Evolutionary conservation across 2,888 invertebrate species (phyloP).

Genomic region (Heteropelma amictum): DNA sequence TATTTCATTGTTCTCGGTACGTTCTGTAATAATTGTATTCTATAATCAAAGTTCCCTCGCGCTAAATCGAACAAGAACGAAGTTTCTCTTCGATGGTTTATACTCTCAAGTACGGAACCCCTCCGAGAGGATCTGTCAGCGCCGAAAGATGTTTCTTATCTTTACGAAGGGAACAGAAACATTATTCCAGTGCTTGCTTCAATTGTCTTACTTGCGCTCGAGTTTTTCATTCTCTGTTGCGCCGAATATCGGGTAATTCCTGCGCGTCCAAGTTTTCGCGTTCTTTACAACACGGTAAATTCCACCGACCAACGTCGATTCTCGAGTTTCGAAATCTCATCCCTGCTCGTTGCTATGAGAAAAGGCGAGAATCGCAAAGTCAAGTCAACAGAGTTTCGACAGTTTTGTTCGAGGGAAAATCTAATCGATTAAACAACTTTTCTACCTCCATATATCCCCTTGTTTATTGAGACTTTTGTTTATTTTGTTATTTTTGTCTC

Average conservation of each 20-base stretch:
- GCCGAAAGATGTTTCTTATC: conserved; percentile 52
- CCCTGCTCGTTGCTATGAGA: neutral
- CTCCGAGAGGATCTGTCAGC: conserved; percentile 28
- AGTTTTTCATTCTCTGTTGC: conserved; percentile 30
- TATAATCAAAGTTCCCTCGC: conserved; percentile 44
- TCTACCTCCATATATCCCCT: conserved; percentile 3
- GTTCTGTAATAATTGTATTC: conserved; percentile 21
- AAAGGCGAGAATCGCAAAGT: neutral
- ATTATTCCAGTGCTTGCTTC: conserved; percentile 54
- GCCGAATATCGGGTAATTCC: conserved; percentile 51
- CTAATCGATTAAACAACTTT: conserved; percentile 55
- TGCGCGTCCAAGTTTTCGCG: conserved; percentile 58
- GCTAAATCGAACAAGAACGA: conserved; percentile 44
- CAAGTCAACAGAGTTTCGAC: neutral
- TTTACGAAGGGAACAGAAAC: conserved; percentile 49
- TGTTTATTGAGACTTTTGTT: conserved; percentile 21
- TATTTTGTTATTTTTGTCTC: conserved; percentile 6
- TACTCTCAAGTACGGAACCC: conserved; percentile 25
- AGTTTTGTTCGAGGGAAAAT: conserved; percentile 23
- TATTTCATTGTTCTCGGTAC: conserved; percentile 18
- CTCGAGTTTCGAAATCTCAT: conserved; percentile 17
- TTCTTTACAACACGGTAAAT: conserved; percentile 53
- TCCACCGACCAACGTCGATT: conserved; percentile 51
- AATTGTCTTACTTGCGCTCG: conserved; percentile 13
- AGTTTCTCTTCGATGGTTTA: conserved; percentile 22